A percentile compares a stretch with the other conserved stretches of the same genome.
These are phyloP conservation scores for Physocephala rufipes DNA, from an alignment of 2,888 invertebrate species.

Conservation along the genomic window DNA sequence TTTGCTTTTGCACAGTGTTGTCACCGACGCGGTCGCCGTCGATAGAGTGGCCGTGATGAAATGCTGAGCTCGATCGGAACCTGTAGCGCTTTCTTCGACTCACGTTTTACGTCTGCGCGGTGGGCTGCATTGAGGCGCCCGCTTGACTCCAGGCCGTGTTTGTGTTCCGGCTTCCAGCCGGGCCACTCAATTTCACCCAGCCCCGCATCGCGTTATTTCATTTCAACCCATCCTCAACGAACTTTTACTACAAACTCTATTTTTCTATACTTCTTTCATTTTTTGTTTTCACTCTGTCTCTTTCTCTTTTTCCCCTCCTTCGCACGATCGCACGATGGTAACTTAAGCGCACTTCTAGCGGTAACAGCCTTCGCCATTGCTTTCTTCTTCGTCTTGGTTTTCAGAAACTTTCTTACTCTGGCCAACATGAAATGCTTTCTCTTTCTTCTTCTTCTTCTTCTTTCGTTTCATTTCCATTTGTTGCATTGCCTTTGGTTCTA, in stretches of 20 bases:
- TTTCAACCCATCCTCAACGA: background rate
- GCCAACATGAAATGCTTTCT: slow-evolving; percentile 44
- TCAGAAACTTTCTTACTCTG: background rate
- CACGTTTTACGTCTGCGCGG: slow-evolving; percentile 62
- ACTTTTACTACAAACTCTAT: slow-evolving; percentile 20
- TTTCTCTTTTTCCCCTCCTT: slow-evolving; percentile 32
- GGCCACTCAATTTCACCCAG: background rate
- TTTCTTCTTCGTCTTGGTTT: slow-evolving; percentile 19
- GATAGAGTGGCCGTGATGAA: slow-evolving; percentile 24
- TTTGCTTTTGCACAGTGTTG: slow-evolving; percentile 12
- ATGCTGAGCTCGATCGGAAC: slow-evolving; percentile 45
- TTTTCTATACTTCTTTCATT: slow-evolving; percentile 23
- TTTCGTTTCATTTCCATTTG: slow-evolving; percentile 18
- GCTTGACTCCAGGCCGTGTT: slow-evolving; percentile 54
- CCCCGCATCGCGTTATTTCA: slow-evolving; percentile 9
- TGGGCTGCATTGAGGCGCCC: slow-evolving; percentile 59
- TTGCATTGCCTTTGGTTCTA: slow-evolving; percentile 20
- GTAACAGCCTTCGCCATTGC: slow-evolving; percentile 20
- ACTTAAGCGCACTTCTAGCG: no score
- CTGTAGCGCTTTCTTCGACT: slow-evolving; percentile 62
- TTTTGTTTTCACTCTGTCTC: slow-evolving; percentile 4
- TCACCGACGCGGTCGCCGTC: slow-evolving; percentile 16
- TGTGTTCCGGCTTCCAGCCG: slow-evolving; percentile 20
- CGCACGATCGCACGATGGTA: slow-evolving; percentile 25
- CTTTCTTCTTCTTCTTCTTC: slow-evolving; percentile 26